These are phyloP conservation scores for Lucinisca nassula DNA, from an alignment of 2,888 invertebrate genomes.

Conservation along the genomic window DNA sequence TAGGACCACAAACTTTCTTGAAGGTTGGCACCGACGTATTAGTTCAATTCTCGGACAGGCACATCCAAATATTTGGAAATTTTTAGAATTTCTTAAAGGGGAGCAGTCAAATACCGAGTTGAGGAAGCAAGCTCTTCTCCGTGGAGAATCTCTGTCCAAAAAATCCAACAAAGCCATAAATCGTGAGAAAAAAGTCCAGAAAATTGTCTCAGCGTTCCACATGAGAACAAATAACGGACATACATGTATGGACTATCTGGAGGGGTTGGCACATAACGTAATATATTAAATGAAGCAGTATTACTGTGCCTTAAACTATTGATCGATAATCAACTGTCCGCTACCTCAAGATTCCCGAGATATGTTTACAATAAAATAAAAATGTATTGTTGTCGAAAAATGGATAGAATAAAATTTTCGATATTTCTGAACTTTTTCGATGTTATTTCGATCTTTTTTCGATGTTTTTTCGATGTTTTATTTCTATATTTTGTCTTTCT, in stretches of 20 bases:
- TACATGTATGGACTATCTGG: background rate
- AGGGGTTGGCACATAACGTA: background rate
- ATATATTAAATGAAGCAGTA: background rate
- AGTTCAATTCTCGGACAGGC: background rate
- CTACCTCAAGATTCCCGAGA: too few relatives aligned
- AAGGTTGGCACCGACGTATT: background rate
- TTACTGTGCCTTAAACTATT: too few relatives aligned
- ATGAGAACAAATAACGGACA: background rate
- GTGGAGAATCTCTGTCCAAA: background rate
- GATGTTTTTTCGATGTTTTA: too few relatives aligned
- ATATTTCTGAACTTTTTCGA: too few relatives aligned
- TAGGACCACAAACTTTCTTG: conserved; percentile 5
- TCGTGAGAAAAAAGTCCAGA: background rate
- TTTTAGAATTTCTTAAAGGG: background rate
- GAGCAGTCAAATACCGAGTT: background rate
- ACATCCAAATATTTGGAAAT: conserved; percentile 5
- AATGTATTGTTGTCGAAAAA: too few relatives aligned
- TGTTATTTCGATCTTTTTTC: too few relatives aligned
- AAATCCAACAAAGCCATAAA: background rate
- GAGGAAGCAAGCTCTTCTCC: background rate
- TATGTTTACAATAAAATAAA: too few relatives aligned
- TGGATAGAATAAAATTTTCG: too few relatives aligned
- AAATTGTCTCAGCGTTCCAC: background rate
- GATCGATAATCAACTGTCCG: too few relatives aligned
- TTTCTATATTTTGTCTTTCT: too few relatives aligned